Evolutionary conservation across 2,888 invertebrate genomes (phyloP).

Genomic region (Drosophila testacea): DNA sequence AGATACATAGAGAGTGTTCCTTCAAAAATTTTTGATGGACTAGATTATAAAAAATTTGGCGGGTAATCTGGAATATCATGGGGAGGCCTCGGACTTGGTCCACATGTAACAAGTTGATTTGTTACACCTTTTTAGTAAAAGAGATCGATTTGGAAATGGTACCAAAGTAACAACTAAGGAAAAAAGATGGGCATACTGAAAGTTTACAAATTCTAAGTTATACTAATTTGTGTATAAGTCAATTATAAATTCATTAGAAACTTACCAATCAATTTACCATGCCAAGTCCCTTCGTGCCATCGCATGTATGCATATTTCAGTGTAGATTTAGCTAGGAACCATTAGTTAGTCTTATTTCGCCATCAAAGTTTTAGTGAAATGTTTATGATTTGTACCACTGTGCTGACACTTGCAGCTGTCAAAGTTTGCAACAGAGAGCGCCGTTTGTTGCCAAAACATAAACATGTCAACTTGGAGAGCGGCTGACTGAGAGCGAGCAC

Average conservation of each 20-base stretch:
- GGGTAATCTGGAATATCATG: not conserved
- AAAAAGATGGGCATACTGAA: too few relatives aligned
- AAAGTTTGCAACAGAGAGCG: conserved; percentile 70
- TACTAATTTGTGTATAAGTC: too few relatives aligned
- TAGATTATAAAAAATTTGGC: too few relatives aligned
- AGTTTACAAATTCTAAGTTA: too few relatives aligned
- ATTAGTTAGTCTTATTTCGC: conserved; percentile 53
- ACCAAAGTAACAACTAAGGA: too few relatives aligned
- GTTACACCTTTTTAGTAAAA: too few relatives aligned
- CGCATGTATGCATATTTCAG: conserved; percentile 43
- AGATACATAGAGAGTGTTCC: too few relatives aligned
- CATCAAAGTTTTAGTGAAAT: conserved; percentile 37
- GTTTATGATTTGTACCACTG: conserved; percentile 61
- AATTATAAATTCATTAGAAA: not conserved
- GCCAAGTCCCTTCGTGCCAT: conserved; percentile 31
- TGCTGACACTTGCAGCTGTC: conserved; percentile 74
- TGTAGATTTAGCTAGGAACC: conserved; percentile 73
- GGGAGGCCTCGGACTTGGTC: not conserved
- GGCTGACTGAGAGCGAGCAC: conserved; percentile 41
- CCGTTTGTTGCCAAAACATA: conserved; percentile 76
- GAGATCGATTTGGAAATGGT: too few relatives aligned
- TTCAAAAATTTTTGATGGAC: too few relatives aligned
- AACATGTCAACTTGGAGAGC: conserved; percentile 69
- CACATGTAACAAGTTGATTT: not conserved
- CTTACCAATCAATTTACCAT: conserved; percentile 65